phyloP scores from a whole-genome alignment of 2,113 vertebrate species.

The Macrotis lagotis region DNA sequence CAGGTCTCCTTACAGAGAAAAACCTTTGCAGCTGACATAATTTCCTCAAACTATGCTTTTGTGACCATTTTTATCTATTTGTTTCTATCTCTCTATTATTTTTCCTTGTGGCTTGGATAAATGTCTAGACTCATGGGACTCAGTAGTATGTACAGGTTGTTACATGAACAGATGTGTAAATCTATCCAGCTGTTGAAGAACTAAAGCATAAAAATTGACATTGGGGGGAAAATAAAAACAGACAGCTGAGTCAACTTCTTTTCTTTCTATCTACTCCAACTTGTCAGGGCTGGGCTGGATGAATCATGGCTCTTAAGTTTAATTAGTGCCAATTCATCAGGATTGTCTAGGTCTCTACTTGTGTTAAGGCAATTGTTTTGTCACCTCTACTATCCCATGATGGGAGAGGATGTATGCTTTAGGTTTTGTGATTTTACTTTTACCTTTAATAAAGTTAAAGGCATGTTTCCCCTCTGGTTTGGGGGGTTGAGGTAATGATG shows the following conservation, averaged over 20 bases:
- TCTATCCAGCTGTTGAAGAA: not conserved
- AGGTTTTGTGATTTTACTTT: slow-evolving; percentile 34
- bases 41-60: slow-evolving; percentile 18
- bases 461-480: slow-evolving; percentile 24
- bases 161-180: not conserved
- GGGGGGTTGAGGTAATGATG: not conserved
- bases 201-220: slow-evolving; percentile 6
- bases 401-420: slow-evolving; percentile 21
- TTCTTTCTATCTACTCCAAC: slow-evolving; percentile 53
- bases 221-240: not conserved
- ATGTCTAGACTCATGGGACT: not conserved
- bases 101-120: slow-evolving; percentile 30
- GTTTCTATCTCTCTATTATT: not conserved
- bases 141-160: not conserved
- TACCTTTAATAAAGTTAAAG: slow-evolving; percentile 57
- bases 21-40: not conserved
- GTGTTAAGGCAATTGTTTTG: slow-evolving; percentile 49
- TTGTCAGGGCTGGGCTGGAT: slow-evolving; percentile 28
- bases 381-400: not conserved
- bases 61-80: slow-evolving; percentile 38
- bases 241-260: not conserved
- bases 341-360: slow-evolving; percentile 43
- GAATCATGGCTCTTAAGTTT: slow-evolving; percentile 47
- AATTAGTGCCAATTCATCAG: slow-evolving; percentile 53
- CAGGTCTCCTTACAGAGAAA: not conserved